These are phyloP conservation scores for Fragum fragum DNA, from an alignment of 2,888 invertebrate species.

Conservation along the genomic window DNA sequence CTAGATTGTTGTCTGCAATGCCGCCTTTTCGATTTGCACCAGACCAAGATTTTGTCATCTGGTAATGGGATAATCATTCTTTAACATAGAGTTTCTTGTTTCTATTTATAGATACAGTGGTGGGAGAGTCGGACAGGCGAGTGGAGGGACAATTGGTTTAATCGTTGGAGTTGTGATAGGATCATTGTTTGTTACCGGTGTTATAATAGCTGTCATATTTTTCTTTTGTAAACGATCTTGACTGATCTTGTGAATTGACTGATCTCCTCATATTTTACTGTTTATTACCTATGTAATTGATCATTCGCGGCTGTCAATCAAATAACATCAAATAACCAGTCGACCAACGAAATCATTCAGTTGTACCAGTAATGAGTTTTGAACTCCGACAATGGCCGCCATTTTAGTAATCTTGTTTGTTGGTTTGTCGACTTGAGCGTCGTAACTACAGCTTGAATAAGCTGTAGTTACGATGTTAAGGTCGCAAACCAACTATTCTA, in stretches of 20 bases:
- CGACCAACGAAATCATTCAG: no score
- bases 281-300: background rate
- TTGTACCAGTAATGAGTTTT: no score
- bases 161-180: slow-evolving; percentile 22
- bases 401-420: no score
- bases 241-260: background rate
- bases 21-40: background rate
- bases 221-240: background rate
- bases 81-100: background rate
- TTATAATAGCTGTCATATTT: background rate
- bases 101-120: background rate
- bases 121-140: background rate
- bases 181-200: background rate
- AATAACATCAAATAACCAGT: no score
- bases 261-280: background rate
- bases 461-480: no score
- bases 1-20: background rate
- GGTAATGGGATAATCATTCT: no score
- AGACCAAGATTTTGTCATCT: no score
- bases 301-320: no score
- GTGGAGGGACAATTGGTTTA: background rate
- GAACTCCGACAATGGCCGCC: no score
- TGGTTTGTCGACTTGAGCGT: no score
- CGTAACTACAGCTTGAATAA: no score
- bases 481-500: no score